Evolutionary conservation across 2,113 vertebrate species (phyloP), one percentile per base, ranked within the genome.

Genomic region (Neomonachus schauinslandi): DNA sequence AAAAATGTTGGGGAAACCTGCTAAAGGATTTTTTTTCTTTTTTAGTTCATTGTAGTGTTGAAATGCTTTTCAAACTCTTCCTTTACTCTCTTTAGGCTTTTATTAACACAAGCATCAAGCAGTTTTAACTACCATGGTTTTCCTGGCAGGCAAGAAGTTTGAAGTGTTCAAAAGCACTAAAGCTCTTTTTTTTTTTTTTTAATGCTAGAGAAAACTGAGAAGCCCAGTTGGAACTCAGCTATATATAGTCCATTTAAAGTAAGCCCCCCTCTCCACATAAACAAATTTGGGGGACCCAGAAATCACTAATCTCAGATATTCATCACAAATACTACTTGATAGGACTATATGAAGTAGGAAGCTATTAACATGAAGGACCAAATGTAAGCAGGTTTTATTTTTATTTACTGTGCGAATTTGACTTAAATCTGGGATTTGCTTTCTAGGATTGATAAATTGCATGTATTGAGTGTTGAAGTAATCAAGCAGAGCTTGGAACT

Each of bases 341-440:
- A 59, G 6, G 72, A 79, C 14, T 69, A 0, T 59, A 26, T 89
- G 49, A 88, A 67, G 28, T 94, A 96, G 36, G 77, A 95, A 67
- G 24, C 53, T 92, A 18, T 95, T 98, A 51, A 8, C 51, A 90
- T 92, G 81, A 95, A 93, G 87, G 63, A 69, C 42, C 81, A 96
- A 61, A 93, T 76, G 77, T 89, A 89, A 94, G 55, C 26, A 76
- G 36, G 4, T 65, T 85, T 89, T 91, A 53, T 55, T 96, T 92
- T 81, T 92, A 71, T 15, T 85, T 74, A 57, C 0, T 86, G 14
- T 74, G 63, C 90, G 65, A 67, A 80, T 95, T 97, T 95, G 26
- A 77, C 67, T 91, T 94, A 82, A 96, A 53, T 61, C 4, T 86
- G 36, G 26, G 7, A 57, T 89, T 95, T 85, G 39, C 26, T 92